These are phyloP conservation scores for Chloromyia formosa DNA, from an alignment of 2,888 invertebrate species.

Conservation along the genomic window DNA sequence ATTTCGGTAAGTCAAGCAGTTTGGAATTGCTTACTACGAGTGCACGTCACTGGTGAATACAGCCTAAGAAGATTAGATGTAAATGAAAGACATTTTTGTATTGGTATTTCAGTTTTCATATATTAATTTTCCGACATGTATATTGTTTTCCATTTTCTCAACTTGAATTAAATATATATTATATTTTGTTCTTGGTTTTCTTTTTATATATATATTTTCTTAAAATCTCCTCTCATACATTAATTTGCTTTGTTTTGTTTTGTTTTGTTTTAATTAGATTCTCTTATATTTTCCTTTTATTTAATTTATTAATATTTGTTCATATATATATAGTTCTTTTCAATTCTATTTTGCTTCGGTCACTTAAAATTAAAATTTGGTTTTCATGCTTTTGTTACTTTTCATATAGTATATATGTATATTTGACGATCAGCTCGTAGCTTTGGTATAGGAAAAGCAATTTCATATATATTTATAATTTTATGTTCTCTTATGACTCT, in stretches of 20 bases:
- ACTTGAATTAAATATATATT: conserved; percentile 40
- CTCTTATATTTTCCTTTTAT: background rate
- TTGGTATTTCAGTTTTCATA: conserved; percentile 34
- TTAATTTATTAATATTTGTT: conserved; percentile 2
- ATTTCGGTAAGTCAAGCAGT: too few species aligned
- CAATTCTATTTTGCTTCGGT: conserved; percentile 35
- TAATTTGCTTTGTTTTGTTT: conserved; percentile 14
- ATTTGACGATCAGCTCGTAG: conserved; percentile 29
- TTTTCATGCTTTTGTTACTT: background rate
- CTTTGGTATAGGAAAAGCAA: conserved; percentile 41
- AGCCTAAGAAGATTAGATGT: too few species aligned
- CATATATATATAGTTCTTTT: conserved; percentile 25
- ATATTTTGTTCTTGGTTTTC: background rate
- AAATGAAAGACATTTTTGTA: conserved; percentile 30
- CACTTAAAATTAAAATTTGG: conserved; percentile 35
- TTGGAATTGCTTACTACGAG: too few species aligned
- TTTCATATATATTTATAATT: conserved; percentile 15
- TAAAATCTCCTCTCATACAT: conserved; percentile 38
- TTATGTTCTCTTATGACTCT: background rate
- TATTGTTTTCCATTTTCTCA: conserved; percentile 39
- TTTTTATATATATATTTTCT: conserved; percentile 23
- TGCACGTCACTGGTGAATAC: too few species aligned
- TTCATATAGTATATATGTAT: too few species aligned
- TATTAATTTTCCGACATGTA: conserved; percentile 40
- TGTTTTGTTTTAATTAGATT: conserved; percentile 16